Evolutionary conservation across 2,113 vertebrate genomes (phyloP), one percentile per base, ranked within the genome.

Genomic region (Dicaeum eximium): DNA sequence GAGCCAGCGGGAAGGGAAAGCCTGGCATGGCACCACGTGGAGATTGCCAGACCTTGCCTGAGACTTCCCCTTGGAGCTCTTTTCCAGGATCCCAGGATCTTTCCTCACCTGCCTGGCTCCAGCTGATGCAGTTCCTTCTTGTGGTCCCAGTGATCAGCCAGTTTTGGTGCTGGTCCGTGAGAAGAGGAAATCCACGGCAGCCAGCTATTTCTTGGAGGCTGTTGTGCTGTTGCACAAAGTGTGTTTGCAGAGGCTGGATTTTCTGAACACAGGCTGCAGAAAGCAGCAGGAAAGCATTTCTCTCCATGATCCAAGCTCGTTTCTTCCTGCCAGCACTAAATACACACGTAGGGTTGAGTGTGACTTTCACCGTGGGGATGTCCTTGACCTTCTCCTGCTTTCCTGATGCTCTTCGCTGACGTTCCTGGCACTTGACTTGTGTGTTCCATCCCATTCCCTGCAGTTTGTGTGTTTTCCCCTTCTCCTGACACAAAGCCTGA

Each of bases 111-210:
- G 37, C 38, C 22, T 11, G 7, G 17, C 47, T 56, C 58, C 77
- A 38, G 10, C 40, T 27, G 58, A 27, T 18, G 0, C 2, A 5
- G 37, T 30, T 6, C 0, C 56, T 33, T 7, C 80, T 73, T 14
- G 27, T 25, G 50, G 19, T n/a, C 64, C 1, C 50, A 10, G 73
- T 0, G 3, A 21, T 61, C 25, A 25, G 60, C 38, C 85, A 37
- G 0, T 31, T 4, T 22, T 84, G 79, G 83, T 17, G 57, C 58
- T 53, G 0, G 0, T 31, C 48, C 12, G 5, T 61, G 19, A 67
- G 31, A 28, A 50, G 60, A 73, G 53, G 78, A 48, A 11, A 65
- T 61, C 23, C 20, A n/a, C 45, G 44, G 5, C 57, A 40, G 65
- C 3, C 88, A 65, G 80, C 45, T 51, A 6, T 50, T 84, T 22